Evolutionary conservation across 2,113 vertebrate species (phyloP), one percentile per base, ranked within the genome.

Genomic region (Paramormyrops kingsleyae): DNA sequence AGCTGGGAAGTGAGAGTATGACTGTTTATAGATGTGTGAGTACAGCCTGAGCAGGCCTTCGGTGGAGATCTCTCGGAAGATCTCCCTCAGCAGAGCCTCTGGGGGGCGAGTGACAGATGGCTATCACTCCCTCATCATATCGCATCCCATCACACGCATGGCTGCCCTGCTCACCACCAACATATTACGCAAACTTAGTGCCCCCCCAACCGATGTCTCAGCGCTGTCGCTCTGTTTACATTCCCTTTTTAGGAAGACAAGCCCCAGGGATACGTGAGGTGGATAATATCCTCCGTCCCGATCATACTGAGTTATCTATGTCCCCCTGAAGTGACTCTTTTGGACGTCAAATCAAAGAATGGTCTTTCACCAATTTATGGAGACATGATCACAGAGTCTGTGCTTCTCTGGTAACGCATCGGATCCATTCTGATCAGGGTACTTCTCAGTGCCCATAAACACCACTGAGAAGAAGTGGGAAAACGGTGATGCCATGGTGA

Each of bases 391-490:
- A 80, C 97, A 98, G 0, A 98, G 98, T 0, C 98, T 98, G 0
- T 98, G 97, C 17, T 98, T 98, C 96, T 99, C 99, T 89, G 99
- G 95, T 93, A 99, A 99, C 0, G 96, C 97, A 27, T 99, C 98
- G 15, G 99, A 99, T 39, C 97, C 98, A 17, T 99, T 99, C 93
- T 99, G 98, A 80, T 96, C 97, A 0, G 98, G 98, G 89, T 98
- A 99, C 92, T 98, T 99, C 94, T 98, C 95, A 93, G 98, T 98
- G 92, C 98, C 98, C 98, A 99, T 99, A 53, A 99, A 99, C 90
- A 99, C 99, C 99, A 99, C 98, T 99, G 94, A 47, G 91, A 91
- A 9, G 91, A 53, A 47, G 35, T 39, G 39, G 35, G 62, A 31
- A 84, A 5, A 84, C 4, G 8, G 83, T 47, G 44, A 47, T 39